Base-by-base conservation (phyloP, 2,888 invertebrate species). In the Blastobasis adustella region DNA sequence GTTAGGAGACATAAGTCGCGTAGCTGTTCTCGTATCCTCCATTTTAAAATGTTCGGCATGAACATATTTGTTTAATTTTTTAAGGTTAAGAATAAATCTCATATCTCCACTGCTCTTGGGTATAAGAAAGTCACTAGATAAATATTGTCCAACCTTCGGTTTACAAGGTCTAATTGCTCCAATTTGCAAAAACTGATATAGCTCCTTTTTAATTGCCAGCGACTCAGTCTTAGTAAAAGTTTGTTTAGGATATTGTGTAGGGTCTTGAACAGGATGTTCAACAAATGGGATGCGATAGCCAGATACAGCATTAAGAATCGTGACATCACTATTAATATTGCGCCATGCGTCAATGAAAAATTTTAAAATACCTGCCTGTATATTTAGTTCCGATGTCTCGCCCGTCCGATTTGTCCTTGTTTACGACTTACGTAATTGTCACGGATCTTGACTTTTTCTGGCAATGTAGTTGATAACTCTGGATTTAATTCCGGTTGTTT, bases 41-140 rank as follows among this genome's bases (percentile, higher is more conserved):
- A 51, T 51, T 51, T 54, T 54, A 49, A 54, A 54, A 44, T 47
- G 54, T 1, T 45, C 9, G 1, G 43, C 0, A 1, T 9, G 5
- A 36, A 54, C 38, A 37, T 7, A 49, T 10, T 49, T 49, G n/a
- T 55, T 55, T 37, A 51, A 40, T 5, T 52, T 49, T 38, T 55
- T 55, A 9, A 57, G 39, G 45, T 57, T 55, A 45, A 55, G 49
- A 46, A 55, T 55, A 44, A 57, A 55, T 6, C 55, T 23, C 41
- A 43, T 45, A 9, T n/a, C 39, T 5, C 54, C 57, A 40, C 49
- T 48, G 23, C 8, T 50, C 46, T 52, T 52, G 4, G 52, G 55
- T 1, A 51, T 46, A 5, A 54, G 42, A 37, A 57, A 54, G 8
- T 52, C 50, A 45, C 50, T 44, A 5, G 57, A 54, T 6, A 54